A percentile compares a stretch with the other conserved stretches of the same genome.
phyloP scores from a whole-genome alignment of 2,888 invertebrate genomes.

The Nipponacmea schrenckii region DNA sequence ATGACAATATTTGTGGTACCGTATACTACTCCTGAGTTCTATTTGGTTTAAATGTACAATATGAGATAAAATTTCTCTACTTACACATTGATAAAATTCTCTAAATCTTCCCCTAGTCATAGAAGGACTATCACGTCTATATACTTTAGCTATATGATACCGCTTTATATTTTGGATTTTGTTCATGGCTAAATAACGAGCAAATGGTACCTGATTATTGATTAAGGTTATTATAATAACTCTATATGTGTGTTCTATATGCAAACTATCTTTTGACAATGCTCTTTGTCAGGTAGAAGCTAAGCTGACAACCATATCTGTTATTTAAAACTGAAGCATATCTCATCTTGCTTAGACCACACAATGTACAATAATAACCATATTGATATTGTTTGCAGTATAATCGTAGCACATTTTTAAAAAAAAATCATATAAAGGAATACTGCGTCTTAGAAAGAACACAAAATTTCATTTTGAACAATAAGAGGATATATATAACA shows the following conservation, averaged over 20 bases:
- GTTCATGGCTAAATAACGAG: slow-evolving; percentile 97
- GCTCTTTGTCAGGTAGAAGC: neutral
- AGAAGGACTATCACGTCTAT: slow-evolving; percentile 96
- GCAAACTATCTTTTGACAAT: neutral
- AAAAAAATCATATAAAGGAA: no score
- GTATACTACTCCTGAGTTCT: no score
- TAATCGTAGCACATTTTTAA: no score
- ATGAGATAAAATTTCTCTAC: slow-evolving; percentile 66
- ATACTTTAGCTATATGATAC: slow-evolving; percentile 99
- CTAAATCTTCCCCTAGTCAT: slow-evolving; percentile 95
- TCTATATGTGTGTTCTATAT: no score
- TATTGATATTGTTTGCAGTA: no score
- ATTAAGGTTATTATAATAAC: slow-evolving; percentile 32
- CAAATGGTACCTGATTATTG: slow-evolving; percentile 81
- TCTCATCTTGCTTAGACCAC: no score
- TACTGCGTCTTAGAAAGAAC: no score
- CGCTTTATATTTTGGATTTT: slow-evolving; percentile 93
- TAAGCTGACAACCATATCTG: neutral
- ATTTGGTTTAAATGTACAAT: neutral
- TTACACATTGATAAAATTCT: slow-evolving; percentile 99
- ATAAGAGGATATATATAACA: no score
- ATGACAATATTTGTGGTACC: no score
- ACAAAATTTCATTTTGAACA: no score
- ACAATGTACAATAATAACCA: no score
- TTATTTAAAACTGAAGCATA: no score